Conservation (phyloP, 1,140 invertebrate species). For the Habropoda laboriosa region DNA sequence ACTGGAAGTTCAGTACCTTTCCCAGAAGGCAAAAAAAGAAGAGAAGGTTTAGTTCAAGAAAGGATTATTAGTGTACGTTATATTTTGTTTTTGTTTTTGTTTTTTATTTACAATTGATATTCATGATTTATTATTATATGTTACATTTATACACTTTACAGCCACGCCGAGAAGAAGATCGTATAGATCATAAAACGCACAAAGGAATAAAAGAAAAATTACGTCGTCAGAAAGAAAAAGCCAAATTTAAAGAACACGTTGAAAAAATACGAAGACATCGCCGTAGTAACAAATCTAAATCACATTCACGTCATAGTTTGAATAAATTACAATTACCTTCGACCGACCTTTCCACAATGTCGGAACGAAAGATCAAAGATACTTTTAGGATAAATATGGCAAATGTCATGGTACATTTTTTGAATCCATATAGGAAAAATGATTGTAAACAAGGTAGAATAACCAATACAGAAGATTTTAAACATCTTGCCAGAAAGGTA, state of each 20-base stretch:
- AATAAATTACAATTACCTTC: conserved; percentile 74
- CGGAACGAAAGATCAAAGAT: conserved; percentile 90
- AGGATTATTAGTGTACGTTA: conserved; percentile 87
- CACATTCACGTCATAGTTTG: conserved; percentile 71
- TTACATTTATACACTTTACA: conserved; percentile 70
- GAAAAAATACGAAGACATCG: conserved; percentile 78
- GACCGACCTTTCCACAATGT: conserved; percentile 72
- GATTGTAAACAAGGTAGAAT: conserved; percentile 94
- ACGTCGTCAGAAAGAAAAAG: conserved; percentile 86
- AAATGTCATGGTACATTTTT: conserved; percentile 92
- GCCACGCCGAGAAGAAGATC: conserved; percentile 90
- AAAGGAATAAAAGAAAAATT: conserved; percentile 91
- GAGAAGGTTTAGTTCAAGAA: conserved; percentile 85
- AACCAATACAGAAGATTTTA: conserved; percentile 95
- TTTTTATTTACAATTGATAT: conserved; percentile 9
- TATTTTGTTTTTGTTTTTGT: conserved; percentile 42
- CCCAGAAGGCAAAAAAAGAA: conserved; percentile 75
- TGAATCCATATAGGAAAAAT: conserved; percentile 94
- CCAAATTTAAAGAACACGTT: conserved; percentile 79
- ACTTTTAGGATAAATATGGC: conserved; percentile 94
- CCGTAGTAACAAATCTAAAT: conserved; percentile 77
- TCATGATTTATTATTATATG: not conserved
- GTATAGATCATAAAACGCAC: conserved; percentile 86
- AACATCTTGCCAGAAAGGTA: conserved; percentile 97
- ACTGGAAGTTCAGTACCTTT: conserved; percentile 25